Evolutionary conservation across 2,797 vertebrate genomes (phyloP).

Genomic region (Zenarchopterus dispar): DNA sequence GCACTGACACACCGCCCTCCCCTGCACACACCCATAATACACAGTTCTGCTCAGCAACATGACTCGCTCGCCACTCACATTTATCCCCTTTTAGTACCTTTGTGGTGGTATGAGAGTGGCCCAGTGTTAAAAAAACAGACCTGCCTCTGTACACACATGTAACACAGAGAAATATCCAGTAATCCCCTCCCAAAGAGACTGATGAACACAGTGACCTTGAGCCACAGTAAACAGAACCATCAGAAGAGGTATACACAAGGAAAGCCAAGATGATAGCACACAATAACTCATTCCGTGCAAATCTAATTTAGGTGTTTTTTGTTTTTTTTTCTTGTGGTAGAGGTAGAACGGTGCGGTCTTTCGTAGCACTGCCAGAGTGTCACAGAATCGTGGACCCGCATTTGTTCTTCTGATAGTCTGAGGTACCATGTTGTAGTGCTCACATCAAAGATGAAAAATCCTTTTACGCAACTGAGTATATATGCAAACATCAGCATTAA

Average conservation of each 20-base stretch:
- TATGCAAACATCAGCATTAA: slow-evolving; percentile 44
- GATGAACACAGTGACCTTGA: slow-evolving; percentile 65
- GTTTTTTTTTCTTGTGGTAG: slow-evolving; percentile 22
- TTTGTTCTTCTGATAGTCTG: slow-evolving; percentile 28
- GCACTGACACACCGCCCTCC: slow-evolving; percentile 46
- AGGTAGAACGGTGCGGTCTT: slow-evolving; percentile 18
- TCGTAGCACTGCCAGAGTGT: slow-evolving; percentile 10
- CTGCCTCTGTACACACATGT: slow-evolving; percentile 9
- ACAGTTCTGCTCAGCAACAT: slow-evolving; percentile 78
- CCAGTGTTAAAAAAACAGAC: slow-evolving; percentile 26
- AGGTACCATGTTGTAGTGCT: slow-evolving; percentile 29
- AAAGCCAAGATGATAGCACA: slow-evolving; percentile 45
- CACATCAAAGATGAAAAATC: slow-evolving; percentile 5
- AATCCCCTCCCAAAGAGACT: slow-evolving; percentile 55
- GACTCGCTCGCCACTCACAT: slow-evolving; percentile 65
- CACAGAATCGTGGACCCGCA: slow-evolving; percentile 11
- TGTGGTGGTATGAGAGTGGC: slow-evolving; percentile 31
- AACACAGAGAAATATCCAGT: slow-evolving; percentile 66
- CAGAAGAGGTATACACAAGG: slow-evolving; percentile 66
- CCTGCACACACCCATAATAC: slow-evolving; percentile 57
- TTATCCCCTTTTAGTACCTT: slow-evolving; percentile 62
- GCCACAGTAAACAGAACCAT: slow-evolving; percentile 57
- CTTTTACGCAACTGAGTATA: slow-evolving; percentile 20
- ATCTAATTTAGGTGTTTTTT: slow-evolving; percentile 59
- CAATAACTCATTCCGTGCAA: slow-evolving; percentile 37